phyloP scores from a whole-genome alignment of 2,888 invertebrate genomes.

The Crossocerus cetratus region DNA sequence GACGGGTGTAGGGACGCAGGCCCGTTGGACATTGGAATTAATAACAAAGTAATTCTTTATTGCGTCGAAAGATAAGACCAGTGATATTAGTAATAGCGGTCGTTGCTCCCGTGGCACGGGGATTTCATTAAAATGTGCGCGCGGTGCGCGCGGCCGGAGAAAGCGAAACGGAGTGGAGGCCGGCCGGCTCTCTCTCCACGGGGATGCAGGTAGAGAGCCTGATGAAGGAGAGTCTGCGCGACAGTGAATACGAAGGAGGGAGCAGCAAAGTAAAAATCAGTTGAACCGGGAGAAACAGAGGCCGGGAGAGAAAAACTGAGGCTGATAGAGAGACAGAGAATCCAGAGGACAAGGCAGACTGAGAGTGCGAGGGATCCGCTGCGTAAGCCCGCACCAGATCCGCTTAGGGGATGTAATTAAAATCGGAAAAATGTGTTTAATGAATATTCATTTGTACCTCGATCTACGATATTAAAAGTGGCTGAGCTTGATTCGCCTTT shows the following conservation, averaged over 20 bases:
- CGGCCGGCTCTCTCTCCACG: too few relatives aligned
- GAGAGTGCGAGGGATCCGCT: conserved; percentile 48
- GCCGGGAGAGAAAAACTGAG: conserved; percentile 16
- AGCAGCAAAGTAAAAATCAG: conserved; percentile 41
- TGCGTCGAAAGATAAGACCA: conserved; percentile 70
- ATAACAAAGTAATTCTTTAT: conserved; percentile 75
- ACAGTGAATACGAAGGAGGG: conserved; percentile 31
- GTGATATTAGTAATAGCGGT: conserved; percentile 74
- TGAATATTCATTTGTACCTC: conserved; percentile 72
- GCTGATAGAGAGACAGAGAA: conserved; percentile 9
- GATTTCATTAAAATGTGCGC: conserved; percentile 72
- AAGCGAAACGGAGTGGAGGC: conserved; percentile 20
- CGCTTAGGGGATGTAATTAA: conserved; percentile 76
- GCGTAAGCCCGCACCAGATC: conserved; percentile 69
- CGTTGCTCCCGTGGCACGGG: conserved; percentile 66
- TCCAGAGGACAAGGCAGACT: conserved; percentile 1
- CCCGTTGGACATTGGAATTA: conserved; percentile 67
- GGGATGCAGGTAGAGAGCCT: conserved; percentile 38
- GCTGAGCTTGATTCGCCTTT: conserved; percentile 58
- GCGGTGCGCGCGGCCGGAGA: conserved; percentile 10
- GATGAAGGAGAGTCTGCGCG: conserved; percentile 38
- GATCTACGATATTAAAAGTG: conserved; percentile 67
- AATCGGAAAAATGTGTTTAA: conserved; percentile 75
- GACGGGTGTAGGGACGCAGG: background rate
- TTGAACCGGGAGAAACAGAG: conserved; percentile 18